Conservation (phyloP, 2,113 vertebrate genomes). For the Sander vitreus region DNA sequence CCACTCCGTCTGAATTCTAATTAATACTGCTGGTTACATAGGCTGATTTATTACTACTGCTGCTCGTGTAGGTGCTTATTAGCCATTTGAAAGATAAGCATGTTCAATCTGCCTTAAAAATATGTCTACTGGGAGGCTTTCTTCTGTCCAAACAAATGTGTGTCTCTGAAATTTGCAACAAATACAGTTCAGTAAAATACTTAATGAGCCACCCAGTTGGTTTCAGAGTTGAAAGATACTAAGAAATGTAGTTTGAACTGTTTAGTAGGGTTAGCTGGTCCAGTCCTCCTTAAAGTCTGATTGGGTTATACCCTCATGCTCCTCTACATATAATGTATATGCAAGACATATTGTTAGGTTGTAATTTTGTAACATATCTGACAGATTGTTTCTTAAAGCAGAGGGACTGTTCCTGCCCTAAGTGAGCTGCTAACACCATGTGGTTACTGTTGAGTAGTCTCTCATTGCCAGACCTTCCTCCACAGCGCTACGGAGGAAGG, state of each 20-base stretch:
- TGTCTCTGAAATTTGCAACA: not conserved
- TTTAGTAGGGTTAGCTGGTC: not conserved
- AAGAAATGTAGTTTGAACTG: not conserved
- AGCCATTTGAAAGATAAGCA: conserved; percentile 16
- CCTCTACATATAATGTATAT: not conserved
- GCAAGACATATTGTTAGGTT: not conserved
- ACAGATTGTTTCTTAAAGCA: no score
- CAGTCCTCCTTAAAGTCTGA: not conserved
- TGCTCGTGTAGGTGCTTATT: conserved; percentile 18
- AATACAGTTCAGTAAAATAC: not conserved
- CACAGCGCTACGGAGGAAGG: no score
- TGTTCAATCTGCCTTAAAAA: conserved; percentile 17
- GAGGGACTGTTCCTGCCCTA: no score
- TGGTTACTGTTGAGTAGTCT: no score
- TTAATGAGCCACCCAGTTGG: not conserved
- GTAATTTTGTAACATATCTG: not conserved
- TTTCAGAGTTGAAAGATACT: not conserved
- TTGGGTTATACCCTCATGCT: not conserved
- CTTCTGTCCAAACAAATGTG: not conserved
- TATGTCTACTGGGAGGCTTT: not conserved
- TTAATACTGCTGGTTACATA: conserved; percentile 20
- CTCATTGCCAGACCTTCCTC: no score
- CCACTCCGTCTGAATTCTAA: conserved; percentile 5
- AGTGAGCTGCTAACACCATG: no score
- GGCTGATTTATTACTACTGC: conserved; percentile 15